Base-by-base conservation (phyloP, 2,797 vertebrate species). In the Moxostoma hubbsi region DNA sequence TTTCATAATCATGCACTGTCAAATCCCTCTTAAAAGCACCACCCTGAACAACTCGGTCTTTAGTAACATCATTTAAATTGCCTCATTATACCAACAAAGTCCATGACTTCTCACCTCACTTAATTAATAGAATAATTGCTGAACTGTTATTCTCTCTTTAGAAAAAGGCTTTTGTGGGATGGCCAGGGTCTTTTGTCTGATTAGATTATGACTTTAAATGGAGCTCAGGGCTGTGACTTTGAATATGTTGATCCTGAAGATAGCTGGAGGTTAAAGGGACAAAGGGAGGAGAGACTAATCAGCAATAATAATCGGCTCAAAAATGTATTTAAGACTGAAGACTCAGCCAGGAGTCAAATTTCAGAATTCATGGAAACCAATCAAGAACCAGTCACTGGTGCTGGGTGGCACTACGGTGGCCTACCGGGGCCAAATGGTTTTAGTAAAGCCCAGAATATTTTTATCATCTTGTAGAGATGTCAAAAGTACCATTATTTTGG, bases 271-370 rank as follows among this genome's bases (percentile, higher is more conserved):
- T 75, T 68, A 70, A 47, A 70, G 36, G 9, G 53, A 64, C 43
- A 67, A 49, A 68, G n/a, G 50, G 63, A 77, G 71, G 59, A 81
- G 66, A 83, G 82, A 71, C 50, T 51, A 36, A 36, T 36, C 80
- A 66, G 85, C 84, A 69, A 85, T 69, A 84, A 16, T 68, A 88
- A 89, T 87, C 74, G 84, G 64, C 12, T 43, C 36, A 36, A 36
- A 36, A 36, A 36, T 36, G 3, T 4, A 3, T 36, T 36, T 36
- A 36, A 36, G 4, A 36, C 36, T 36, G 36, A 36, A 36, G 36
- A 36, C 36, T 36, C 36, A 36, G 36, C 36, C 36, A 36, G 0
- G 7, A 15, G 63, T 24, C 7, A 61, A 73, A 46, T 3, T 50
- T 67, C 36, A 36, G 36, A 36, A 36, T 36, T 4, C 36, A 4